Evolutionary conservation across 2,797 vertebrate genomes (phyloP).

Genomic region (Chaetodon trifasciatus): DNA sequence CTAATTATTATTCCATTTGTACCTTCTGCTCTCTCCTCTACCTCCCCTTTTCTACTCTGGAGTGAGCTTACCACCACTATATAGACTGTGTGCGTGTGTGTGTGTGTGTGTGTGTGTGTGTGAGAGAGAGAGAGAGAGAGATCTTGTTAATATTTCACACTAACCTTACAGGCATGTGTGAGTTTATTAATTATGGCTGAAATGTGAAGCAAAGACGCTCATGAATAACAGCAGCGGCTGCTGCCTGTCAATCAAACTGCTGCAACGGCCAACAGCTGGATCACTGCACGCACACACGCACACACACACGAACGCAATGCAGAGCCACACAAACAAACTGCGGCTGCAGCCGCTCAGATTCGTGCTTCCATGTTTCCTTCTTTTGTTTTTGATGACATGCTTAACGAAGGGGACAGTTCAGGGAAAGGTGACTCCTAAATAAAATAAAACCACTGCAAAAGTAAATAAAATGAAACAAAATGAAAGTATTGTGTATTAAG

Average conservation of each 20-base stretch:
- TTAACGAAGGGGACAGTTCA: too few relatives aligned
- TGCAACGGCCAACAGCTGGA: conserved; percentile 74
- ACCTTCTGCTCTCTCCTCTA: not conserved
- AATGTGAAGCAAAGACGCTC: conserved; percentile 77
- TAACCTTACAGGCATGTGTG: conserved; percentile 83
- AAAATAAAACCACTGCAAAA: too few relatives aligned
- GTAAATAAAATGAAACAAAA: too few relatives aligned
- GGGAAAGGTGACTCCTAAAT: too few relatives aligned
- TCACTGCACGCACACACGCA: conserved; percentile 1
- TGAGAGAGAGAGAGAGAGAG: conserved; percentile 30
- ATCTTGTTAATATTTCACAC: conserved; percentile 83
- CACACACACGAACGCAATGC: not conserved
- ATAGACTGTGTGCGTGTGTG: conserved; percentile 35
- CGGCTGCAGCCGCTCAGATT: too few relatives aligned
- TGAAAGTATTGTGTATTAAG: too few relatives aligned
- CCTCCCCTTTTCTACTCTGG: conserved; percentile 25
- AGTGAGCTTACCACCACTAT: not conserved
- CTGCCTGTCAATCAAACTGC: conserved; percentile 78
- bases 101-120: conserved; percentile 46
- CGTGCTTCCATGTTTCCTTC: too few relatives aligned
- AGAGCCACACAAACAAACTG: conserved; percentile 17
- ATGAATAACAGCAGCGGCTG: conserved; percentile 78
- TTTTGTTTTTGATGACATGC: too few relatives aligned
- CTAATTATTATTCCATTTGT: not conserved
- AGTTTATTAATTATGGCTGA: conserved; percentile 85